phyloP scores from a whole-genome alignment of 1,140 invertebrate genomes.

The Spodoptera frugiperda region DNA sequence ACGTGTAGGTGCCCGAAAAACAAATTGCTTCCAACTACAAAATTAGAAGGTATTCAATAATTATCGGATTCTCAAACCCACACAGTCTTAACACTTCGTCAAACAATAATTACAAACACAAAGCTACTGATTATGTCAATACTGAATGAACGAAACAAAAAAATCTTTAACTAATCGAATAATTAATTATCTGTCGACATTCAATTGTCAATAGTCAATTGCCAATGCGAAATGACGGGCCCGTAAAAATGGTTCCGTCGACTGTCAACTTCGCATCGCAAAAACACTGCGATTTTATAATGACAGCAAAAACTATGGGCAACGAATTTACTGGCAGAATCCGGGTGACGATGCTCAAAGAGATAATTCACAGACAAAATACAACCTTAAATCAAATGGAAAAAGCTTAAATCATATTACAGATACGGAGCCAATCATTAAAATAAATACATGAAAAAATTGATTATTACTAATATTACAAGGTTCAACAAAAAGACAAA shows the following conservation, averaged over 20 bases:
- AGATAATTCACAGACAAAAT: background rate
- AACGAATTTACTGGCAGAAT: constrained; percentile 15
- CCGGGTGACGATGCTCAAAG: constrained; percentile 27
- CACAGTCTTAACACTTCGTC: no score
- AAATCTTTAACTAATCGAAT: background rate
- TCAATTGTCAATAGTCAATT: constrained; percentile 18
- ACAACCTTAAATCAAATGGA: background rate
- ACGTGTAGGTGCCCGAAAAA: background rate
- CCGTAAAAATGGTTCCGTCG: constrained; percentile 15
- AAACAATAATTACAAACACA: no score
- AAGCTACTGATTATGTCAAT: background rate
- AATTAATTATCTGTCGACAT: constrained; percentile 16
- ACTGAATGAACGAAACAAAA: background rate
- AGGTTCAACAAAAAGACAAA: constrained; percentile 4
- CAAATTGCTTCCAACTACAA: background rate
- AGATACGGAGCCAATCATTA: no score
- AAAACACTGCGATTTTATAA: constrained; percentile 41
- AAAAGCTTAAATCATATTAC: background rate
- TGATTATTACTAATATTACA: constrained; percentile 13
- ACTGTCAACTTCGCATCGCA: constrained; percentile 24
- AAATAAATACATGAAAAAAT: background rate
- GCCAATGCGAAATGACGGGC: background rate
- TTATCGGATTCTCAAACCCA: no score
- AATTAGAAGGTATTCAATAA: no score
- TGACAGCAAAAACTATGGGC: constrained; percentile 36